phyloP scores from a whole-genome alignment of 2,113 vertebrate genomes.

The Chaetorhynchus papuensis region DNA sequence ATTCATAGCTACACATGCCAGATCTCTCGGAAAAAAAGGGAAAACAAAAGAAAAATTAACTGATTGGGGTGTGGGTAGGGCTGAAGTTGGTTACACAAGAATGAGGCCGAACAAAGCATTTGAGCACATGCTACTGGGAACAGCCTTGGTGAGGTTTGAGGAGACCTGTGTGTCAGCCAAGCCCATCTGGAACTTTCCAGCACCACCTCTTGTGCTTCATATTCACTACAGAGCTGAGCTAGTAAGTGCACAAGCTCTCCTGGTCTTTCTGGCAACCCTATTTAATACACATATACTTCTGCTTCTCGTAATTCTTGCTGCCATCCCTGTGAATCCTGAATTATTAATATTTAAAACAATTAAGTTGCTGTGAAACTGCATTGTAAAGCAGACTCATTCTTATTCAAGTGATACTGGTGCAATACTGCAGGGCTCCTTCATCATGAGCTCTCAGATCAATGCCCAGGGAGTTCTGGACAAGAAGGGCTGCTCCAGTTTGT shows the following conservation, averaged over 20 bases:
- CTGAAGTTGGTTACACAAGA: background rate
- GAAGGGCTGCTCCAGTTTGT: background rate
- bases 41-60: background rate
- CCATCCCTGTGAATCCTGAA: background rate
- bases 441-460: background rate
- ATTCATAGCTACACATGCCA: background rate
- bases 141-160: rapidly evolving
- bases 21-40: rapidly evolving
- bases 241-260: background rate
- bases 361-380: background rate
- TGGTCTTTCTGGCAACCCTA: background rate
- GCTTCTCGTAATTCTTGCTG: background rate
- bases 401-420: background rate
- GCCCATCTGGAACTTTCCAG: background rate
- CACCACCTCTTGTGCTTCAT: background rate
- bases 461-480: background rate
- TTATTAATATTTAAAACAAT: background rate
- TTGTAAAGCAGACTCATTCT: background rate
- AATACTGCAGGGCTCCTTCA: background rate
- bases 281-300: background rate
- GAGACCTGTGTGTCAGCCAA: background rate
- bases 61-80: background rate
- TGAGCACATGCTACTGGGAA: rapidly evolving
- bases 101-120: rapidly evolving
- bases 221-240: background rate